These are phyloP conservation scores for Tachina lurida DNA, from an alignment of 2,888 invertebrate species.

Conservation along the genomic window DNA sequence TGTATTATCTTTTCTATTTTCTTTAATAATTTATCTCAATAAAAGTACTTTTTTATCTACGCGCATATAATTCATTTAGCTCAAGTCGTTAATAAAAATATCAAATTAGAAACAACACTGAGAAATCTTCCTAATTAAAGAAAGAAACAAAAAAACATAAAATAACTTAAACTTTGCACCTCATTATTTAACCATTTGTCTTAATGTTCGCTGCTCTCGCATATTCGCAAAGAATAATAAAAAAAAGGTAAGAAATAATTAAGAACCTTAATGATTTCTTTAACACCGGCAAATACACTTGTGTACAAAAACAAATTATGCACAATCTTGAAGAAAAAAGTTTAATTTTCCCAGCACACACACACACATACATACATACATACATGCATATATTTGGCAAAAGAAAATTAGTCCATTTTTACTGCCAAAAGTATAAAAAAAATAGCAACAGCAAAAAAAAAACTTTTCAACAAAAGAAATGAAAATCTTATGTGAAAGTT, in stretches of 20 bases:
- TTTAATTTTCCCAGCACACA: constrained; percentile 9
- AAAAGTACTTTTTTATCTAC: no score
- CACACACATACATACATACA: neutral
- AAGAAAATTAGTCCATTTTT: constrained; percentile 25
- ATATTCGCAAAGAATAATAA: neutral
- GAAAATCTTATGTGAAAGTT: constrained; percentile 59
- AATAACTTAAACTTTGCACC: constrained; percentile 53
- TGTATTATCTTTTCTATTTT: no score
- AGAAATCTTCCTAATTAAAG: neutral
- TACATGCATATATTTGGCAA: neutral
- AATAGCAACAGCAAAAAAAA: neutral
- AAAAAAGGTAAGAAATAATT: constrained; percentile 49
- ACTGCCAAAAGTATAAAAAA: constrained; percentile 27
- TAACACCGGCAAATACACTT: constrained; percentile 19
- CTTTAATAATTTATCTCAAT: no score
- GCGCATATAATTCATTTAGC: neutral
- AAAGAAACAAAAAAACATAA: neutral
- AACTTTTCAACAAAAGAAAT: constrained; percentile 38
- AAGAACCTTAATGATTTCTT: constrained; percentile 62
- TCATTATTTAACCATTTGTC: constrained; percentile 69
- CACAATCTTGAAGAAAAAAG: constrained; percentile 31
- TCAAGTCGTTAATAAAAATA: neutral
- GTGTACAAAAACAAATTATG: constrained; percentile 45
- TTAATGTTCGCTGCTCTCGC: constrained; percentile 41
- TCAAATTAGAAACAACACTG: neutral